Conservation (phyloP, 2,113 vertebrate species). For the Sceloporus tristichus region DNA sequence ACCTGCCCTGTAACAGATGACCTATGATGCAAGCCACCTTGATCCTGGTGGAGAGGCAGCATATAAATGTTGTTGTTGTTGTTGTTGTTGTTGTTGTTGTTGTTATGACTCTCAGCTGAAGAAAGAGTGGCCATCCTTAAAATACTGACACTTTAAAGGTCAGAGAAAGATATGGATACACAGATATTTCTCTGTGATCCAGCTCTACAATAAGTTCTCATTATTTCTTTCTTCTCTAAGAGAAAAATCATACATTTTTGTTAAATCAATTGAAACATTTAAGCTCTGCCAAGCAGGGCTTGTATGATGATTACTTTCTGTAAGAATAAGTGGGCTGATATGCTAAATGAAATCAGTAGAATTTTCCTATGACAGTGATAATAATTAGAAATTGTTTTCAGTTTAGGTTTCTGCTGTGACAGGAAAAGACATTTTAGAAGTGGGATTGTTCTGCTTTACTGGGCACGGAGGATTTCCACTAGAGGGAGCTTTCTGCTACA, state of each 20-base stretch:
- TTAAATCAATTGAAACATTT: neutral
- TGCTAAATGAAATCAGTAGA: neutral
- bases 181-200: no score
- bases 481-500: conserved; percentile 21
- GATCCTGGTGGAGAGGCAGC: no score
- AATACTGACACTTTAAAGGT: neutral
- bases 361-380: neutral
- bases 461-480: conserved; percentile 26
- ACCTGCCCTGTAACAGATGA: no score
- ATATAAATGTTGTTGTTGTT: no score
- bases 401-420: neutral
- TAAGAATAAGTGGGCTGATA: neutral
- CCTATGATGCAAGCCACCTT: no score
- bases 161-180: neutral
- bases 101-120: neutral
- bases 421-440: neutral
- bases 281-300: no score
- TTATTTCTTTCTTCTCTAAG: neutral
- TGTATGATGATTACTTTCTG: neutral
- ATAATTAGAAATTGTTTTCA: neutral
- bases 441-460: conserved; percentile 1
- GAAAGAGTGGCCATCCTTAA: neutral
- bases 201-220: neutral
- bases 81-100: no score
- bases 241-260: neutral